These are phyloP conservation scores for Melanotus villosus DNA, from an alignment of 2,888 invertebrate species.

Conservation along the genomic window DNA sequence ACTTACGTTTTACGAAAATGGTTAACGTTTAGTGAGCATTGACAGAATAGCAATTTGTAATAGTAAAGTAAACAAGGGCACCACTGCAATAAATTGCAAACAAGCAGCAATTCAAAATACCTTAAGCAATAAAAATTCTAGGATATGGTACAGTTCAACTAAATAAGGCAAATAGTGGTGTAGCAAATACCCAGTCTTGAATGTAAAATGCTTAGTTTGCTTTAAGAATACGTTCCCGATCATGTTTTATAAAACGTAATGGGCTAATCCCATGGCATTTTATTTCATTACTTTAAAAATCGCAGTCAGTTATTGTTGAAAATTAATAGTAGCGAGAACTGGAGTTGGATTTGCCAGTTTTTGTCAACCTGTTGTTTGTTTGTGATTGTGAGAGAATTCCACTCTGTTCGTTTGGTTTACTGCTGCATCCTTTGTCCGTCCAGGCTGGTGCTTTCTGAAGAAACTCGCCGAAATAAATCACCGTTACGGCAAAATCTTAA, in stretches of 20 bases:
- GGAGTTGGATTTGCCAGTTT: slow-evolving; percentile 35
- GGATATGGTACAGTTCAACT: slow-evolving; percentile 40
- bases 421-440: slow-evolving; percentile 36
- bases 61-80: slow-evolving; percentile 24
- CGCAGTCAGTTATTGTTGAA: slow-evolving; percentile 32
- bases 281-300: slow-evolving; percentile 33
- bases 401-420: slow-evolving; percentile 13
- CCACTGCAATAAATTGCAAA: slow-evolving; percentile 40
- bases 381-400: slow-evolving; percentile 29
- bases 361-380: slow-evolving; percentile 40
- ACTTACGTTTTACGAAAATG: too few species aligned
- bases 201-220: slow-evolving; percentile 34
- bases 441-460: slow-evolving; percentile 23
- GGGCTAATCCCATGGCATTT: slow-evolving; percentile 32
- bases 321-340: slow-evolving; percentile 32
- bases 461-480: slow-evolving; percentile 39
- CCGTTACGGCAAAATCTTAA: slow-evolving; percentile 38
- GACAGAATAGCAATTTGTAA: slow-evolving; percentile 7
- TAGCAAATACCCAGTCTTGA: slow-evolving; percentile 29
- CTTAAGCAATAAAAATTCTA: slow-evolving; percentile 41
- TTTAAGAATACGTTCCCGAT: slow-evolving; percentile 26
- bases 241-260: slow-evolving; percentile 34
- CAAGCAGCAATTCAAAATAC: slow-evolving; percentile 41
- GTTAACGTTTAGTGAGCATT: not conserved
- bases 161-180: slow-evolving; percentile 48